Evolutionary conservation across 1,140 invertebrate species (phyloP), one percentile per base, ranked within the genome.

Genomic region (Diprion similis): DNA sequence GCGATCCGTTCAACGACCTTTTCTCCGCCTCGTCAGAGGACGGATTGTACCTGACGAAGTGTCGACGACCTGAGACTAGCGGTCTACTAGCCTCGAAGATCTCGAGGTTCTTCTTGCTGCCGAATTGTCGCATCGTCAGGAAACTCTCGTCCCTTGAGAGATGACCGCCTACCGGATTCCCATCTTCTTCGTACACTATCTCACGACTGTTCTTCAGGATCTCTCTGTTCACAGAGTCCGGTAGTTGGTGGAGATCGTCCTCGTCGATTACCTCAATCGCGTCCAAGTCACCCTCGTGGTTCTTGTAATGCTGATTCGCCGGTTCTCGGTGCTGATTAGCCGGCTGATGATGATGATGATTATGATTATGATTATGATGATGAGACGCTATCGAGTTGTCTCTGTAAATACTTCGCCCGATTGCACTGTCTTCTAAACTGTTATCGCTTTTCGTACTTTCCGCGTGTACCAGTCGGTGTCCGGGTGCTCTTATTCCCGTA

Each of bases 151-250:
- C 72, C 15, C 74, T 73, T 67, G 18, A 7, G 13, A 59, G n/a
- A 37, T 18, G 46, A 78, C 72, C 19, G n/a, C n/a, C n/a, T n/a
- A n/a, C n/a, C 51, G 15, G n/a, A 78, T 68, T 46, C 72, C 65
- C 46, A 47, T 72, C 76, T 46, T 83, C 78, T 10, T 83, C 82
- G 72, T 76, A 83, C 13, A 82, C 72, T 17, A 84, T 82, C 66
- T 83, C 82, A 0, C 78, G 70, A 24, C 82, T 81, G 71, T 83
- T 84, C 47, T 82, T 80, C 37, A 84, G 13, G 18, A 84, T 84
- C 18, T 84, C 82, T 3, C 70, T 77, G 66, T 82, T 84, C 18
- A 83, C 80, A 0, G 81, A 74, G 64, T 83, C 83, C 0, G 83
- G 80, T 10, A 84, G 18, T 8, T 84, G 79, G 9, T 82, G 76